These are phyloP conservation scores for Halichoerus grypus DNA, from an alignment of 2,113 vertebrate species.

Conservation along the genomic window DNA sequence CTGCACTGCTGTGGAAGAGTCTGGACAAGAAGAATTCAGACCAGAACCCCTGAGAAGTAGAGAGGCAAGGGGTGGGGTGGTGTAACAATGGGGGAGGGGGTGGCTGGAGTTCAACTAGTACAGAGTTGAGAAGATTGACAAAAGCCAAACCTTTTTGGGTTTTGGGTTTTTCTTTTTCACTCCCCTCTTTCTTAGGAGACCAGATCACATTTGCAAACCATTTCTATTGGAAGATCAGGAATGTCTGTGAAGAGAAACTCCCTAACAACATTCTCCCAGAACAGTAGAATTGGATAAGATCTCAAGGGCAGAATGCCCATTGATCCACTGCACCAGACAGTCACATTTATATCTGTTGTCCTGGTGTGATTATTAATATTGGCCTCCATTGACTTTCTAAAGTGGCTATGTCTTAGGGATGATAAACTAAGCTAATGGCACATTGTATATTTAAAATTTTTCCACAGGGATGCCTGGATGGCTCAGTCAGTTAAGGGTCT, in stretches of 20 bases:
- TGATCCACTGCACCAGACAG: not conserved
- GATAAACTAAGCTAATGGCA: not conserved
- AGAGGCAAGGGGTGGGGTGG: fast-evolving
- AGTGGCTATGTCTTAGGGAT: not conserved
- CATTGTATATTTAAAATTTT: not conserved
- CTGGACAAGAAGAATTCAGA: no score
- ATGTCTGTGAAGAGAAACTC: not conserved
- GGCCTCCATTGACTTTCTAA: not conserved
- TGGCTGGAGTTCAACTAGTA: no score
- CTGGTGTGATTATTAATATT: not conserved
- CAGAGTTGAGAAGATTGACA: not conserved
- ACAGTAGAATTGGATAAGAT: not conserved
- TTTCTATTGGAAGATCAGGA: not conserved
- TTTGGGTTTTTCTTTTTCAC: not conserved
- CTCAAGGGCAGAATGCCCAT: not conserved
- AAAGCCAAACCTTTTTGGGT: not conserved
- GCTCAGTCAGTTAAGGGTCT: not conserved
- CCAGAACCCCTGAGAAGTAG: not conserved
- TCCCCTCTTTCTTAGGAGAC: not conserved
- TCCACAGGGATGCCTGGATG: not conserved
- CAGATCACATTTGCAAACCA: not conserved
- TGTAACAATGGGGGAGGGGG: not conserved
- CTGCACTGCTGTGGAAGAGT: not conserved
- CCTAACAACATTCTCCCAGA: not conserved
- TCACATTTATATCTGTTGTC: not conserved